Evolutionary conservation across 2,797 vertebrate species (phyloP).

Genomic region (Graptemys geographica): DNA sequence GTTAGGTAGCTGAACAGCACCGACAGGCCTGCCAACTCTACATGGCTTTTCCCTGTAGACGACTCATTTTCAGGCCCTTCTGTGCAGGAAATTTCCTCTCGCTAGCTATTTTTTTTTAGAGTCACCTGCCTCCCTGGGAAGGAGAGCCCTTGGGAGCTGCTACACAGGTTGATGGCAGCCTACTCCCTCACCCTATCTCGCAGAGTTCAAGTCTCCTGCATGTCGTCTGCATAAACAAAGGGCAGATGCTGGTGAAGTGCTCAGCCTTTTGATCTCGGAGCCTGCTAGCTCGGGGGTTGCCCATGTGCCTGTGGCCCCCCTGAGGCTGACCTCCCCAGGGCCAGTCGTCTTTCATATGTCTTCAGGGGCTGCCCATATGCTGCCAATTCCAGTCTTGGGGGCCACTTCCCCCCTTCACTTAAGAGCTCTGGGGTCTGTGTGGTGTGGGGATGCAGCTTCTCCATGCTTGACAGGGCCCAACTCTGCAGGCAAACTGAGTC

Average conservation of each 20-base stretch:
- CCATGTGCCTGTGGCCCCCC: background rate
- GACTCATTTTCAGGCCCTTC: background rate
- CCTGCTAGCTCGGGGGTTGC: background rate
- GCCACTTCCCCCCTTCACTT: background rate
- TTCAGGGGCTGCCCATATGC: background rate
- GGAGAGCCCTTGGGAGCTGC: background rate
- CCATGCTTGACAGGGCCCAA: background rate
- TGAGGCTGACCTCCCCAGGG: background rate
- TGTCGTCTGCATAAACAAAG: background rate
- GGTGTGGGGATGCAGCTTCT: background rate
- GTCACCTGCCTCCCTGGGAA: background rate
- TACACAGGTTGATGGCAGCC: background rate
- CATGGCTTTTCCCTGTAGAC: background rate
- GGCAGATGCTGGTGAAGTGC: accelerated
- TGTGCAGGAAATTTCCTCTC: background rate
- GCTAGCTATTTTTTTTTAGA: background rate
- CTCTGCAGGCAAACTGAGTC: background rate
- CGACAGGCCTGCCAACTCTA: background rate
- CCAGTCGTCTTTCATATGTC: background rate
- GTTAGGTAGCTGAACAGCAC: accelerated
- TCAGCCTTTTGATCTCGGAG: background rate
- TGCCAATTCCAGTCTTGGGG: background rate
- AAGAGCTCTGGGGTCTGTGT: background rate
- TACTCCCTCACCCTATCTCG: background rate
- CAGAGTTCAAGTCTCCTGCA: background rate